These are phyloP conservation scores for Sturnus vulgaris DNA, from an alignment of 2,113 vertebrate species.

Conservation along the genomic window DNA sequence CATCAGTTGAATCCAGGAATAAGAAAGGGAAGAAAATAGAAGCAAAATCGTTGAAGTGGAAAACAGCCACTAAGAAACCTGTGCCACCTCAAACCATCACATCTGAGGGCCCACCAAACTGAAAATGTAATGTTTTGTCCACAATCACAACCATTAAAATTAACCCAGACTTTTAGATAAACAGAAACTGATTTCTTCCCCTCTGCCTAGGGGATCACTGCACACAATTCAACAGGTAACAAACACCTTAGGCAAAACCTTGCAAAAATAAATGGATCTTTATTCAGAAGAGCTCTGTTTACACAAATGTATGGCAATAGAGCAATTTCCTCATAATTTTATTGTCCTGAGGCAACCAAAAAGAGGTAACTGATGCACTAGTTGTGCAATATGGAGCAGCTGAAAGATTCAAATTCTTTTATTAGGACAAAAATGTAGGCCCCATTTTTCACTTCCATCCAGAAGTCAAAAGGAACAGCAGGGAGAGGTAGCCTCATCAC, in stretches of 20 bases:
- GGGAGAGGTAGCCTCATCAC: not conserved
- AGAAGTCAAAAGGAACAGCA: slow-evolving; percentile 23
- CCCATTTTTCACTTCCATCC: not conserved
- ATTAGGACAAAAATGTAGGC: not conserved
- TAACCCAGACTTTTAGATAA: not conserved
- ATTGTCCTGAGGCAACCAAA: not conserved
- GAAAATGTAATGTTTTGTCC: not conserved
- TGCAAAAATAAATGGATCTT: not conserved
- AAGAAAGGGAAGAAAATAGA: not conserved
- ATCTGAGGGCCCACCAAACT: not conserved
- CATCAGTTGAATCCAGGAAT: not conserved
- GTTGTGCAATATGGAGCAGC: not conserved
- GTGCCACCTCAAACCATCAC: not conserved
- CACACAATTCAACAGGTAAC: not conserved
- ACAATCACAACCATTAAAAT: not conserved
- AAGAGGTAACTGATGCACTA: not conserved
- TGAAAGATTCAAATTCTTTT: not conserved
- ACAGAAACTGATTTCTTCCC: not conserved
- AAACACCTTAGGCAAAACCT: not conserved
- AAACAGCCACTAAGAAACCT: not conserved
- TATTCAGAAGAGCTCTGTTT: not conserved
- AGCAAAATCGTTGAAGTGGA: not conserved
- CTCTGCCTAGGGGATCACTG: not conserved
- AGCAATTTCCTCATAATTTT: not conserved
- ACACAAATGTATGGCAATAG: not conserved